These are phyloP conservation scores for Cladopsammia gracilis DNA, from an alignment of 64 coral and sea anemone genomes.

Conservation along the genomic window DNA sequence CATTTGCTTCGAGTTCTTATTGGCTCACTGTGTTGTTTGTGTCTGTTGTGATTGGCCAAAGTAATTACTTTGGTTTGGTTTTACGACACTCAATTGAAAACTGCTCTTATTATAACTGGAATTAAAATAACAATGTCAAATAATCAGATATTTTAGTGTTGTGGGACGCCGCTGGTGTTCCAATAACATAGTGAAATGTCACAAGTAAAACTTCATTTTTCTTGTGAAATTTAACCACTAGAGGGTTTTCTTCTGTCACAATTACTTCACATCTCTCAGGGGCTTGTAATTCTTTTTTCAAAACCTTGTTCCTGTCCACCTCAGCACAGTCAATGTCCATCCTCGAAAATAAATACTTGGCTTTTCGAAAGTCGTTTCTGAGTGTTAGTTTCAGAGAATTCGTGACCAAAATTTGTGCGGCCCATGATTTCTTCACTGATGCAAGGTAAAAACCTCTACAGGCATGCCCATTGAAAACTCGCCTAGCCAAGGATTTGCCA, in stretches of 20 bases:
- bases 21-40: no score
- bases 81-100: no score
- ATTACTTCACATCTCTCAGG: constrained; percentile 44
- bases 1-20: no score
- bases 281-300: constrained; percentile 21
- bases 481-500: constrained; percentile 22
- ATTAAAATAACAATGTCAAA: no score
- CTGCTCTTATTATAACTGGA: no score
- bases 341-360: constrained; percentile 58
- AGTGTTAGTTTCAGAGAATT: constrained; percentile 51
- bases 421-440: constrained; percentile 33
- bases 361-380: constrained; percentile 51
- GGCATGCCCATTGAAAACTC: constrained; percentile 63
- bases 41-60: no score
- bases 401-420: constrained; percentile 63
- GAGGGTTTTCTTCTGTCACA: constrained; percentile 33
- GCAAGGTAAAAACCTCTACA: constrained; percentile 34
- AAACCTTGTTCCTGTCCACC: constrained; percentile 36
- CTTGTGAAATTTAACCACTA: constrained; percentile 37
- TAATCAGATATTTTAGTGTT: constrained; percentile 49
- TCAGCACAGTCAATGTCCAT: constrained; percentile 64
- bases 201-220: constrained; percentile 48
- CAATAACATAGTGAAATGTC: constrained; percentile 60
- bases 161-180: constrained; percentile 37
- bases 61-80: no score